Conservation (phyloP, 2,797 vertebrate species). For the Chiloscyllium punctatum region DNA sequence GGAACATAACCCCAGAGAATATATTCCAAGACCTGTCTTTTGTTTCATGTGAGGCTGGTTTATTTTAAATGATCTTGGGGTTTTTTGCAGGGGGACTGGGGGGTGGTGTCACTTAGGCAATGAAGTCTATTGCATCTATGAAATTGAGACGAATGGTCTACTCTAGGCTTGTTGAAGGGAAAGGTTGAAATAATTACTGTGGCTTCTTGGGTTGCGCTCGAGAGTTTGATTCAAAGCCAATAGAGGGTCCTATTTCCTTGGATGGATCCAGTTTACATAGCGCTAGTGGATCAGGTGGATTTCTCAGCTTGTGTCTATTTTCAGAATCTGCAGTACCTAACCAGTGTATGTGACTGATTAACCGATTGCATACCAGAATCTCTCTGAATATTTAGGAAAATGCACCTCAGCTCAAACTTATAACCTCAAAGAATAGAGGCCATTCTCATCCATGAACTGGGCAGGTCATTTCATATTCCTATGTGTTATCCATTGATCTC, state of each 20-base stretch:
- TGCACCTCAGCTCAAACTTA: neutral
- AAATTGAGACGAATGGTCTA: neutral
- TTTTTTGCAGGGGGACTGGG: no score
- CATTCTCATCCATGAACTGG: neutral
- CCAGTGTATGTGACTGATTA: neutral
- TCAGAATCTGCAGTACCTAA: neutral
- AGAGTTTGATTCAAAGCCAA: neutral
- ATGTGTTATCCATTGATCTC: neutral
- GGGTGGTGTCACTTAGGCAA: neutral
- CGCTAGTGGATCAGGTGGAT: neutral
- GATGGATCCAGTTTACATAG: no score
- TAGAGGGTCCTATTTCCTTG: neutral
- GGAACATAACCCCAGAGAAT: neutral
- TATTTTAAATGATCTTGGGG: neutral
- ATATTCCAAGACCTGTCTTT: neutral
- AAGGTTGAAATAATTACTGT: neutral
- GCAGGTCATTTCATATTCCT: neutral
- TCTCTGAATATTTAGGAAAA: neutral
- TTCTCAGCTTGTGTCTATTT: neutral
- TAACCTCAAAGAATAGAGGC: neutral
- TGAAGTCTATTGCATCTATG: neutral
- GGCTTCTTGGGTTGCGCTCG: neutral
- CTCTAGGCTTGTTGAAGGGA: neutral
- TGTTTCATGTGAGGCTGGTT: neutral
- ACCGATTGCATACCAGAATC: neutral